Base-by-base conservation (phyloP, 2,888 invertebrate species). In the Zootermopsis nevadensis region DNA sequence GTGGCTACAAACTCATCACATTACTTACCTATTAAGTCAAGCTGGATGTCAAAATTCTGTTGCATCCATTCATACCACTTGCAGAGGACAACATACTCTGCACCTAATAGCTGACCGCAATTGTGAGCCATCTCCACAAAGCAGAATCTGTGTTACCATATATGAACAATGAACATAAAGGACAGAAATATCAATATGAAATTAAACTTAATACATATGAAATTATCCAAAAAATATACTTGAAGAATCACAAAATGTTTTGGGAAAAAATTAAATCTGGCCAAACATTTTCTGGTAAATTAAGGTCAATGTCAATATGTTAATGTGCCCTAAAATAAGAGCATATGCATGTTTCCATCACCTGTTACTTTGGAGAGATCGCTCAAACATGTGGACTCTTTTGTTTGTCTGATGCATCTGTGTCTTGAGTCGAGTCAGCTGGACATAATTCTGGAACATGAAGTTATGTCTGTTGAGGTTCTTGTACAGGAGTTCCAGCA, bases 401-500 rank as follows among this genome's bases (percentile, higher is more conserved):
- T 94, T 93, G 0, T 90, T 88, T 0, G 93, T 92, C 83, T 88
- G 86, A 72, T 81, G 53, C 10, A 91, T 85, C 33, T 87, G 87
- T 35, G 86, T 84, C 66, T 86, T 86, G 22, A 91, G 87, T 88
- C 92, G 89, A 10, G 91, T 91, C 27, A 92, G 87, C 86, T 92
- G 91, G 10, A 92, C 91, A 86, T 91, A 91, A 35, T 90, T 90
- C 87, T 92, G 91, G 87, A 92, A 92, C 27, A 91, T 88, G 79
- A 91, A 89, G 85, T 90, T 90, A 90, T 91, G 91, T 55, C 91
- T 87, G 1, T 87, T 86, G 0, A 91, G 89, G 87, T 92, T 91
- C 85, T 90, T 88, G 87, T 92, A 92, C 87, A 91, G 88, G 86
- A 91, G 85, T 66, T 90, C 90, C 87, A 91, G 86, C 85, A 97